Conservation (phyloP, 2,797 vertebrate species). For the Typhlichthys subterraneus region DNA sequence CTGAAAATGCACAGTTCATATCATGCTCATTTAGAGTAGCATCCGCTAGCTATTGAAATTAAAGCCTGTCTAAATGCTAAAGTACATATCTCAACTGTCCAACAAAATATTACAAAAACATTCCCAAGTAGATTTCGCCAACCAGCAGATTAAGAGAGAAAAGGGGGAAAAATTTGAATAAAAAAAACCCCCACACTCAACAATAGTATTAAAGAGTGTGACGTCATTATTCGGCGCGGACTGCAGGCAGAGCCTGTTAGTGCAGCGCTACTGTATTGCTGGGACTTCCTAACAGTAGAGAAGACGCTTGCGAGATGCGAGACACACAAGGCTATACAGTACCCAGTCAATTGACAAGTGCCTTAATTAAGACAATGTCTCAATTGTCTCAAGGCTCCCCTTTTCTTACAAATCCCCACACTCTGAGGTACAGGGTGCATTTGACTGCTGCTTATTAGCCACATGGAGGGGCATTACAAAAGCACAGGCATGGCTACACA, state of each 20-base stretch:
- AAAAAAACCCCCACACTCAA: constrained; percentile 26
- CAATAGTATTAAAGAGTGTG: constrained; percentile 57
- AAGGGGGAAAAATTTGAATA: constrained; percentile 27
- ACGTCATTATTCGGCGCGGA: constrained; percentile 61
- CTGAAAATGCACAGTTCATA: not conserved
- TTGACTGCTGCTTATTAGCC: constrained; percentile 75
- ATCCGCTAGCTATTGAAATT: not conserved
- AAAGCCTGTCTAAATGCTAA: not conserved
- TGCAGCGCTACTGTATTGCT: constrained; percentile 50
- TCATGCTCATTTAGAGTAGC: not conserved
- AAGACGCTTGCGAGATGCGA: constrained; percentile 47
- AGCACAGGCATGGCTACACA: constrained; percentile 64
- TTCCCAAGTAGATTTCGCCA: constrained; percentile 42
- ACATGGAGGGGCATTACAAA: constrained; percentile 71
- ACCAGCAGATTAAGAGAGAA: constrained; percentile 3
- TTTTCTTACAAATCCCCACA: constrained; percentile 65
- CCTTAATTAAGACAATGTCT: constrained; percentile 75
- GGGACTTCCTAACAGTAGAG: constrained; percentile 33
- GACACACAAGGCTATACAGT: constrained; percentile 59
- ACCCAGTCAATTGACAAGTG: constrained; percentile 68
- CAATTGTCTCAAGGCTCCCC: constrained; percentile 54
- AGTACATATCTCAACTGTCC: not conserved
- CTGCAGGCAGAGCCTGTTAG: constrained; percentile 55
- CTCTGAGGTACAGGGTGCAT: constrained; percentile 68
- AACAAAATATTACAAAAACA: constrained; percentile 48